Base-by-base conservation (phyloP, 2,113 vertebrate genomes). In the Leptocoma aspasia region DNA sequence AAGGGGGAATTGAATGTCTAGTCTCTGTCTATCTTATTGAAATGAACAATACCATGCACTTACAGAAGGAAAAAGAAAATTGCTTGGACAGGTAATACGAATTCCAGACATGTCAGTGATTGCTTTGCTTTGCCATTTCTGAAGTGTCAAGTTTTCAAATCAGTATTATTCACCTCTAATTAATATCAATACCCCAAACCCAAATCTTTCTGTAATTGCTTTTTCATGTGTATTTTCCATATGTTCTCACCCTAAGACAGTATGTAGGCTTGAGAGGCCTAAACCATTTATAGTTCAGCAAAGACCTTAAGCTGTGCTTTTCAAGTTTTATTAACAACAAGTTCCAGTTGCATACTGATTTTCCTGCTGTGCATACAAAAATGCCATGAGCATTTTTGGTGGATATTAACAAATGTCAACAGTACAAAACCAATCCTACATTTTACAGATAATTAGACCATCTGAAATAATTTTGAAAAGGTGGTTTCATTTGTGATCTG, bases 251-350 rank as follows among this genome's bases (percentile, higher is more conserved):
- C 71, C 65, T 92, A 82, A 89, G 88, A 96, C 65, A 63, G 49
- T 63, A 82, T 30, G 59, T 59, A 96, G 84, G 78, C 57, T 81
- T 90, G 72, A 95, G 86, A 92, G 70, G 68, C 59, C 89, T 89
- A 90, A 97, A 92, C 72, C 89, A 83, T 94, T 97, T 96, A 91
- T 76, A 94, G 92, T 66, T 95, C 86, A 96, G 85, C 75, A 90
- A 95, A 94, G 94, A 97, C 94, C 71, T 94, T 97, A 96, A 97
- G 91, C 94, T 93, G 85, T 94, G 84, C 92, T 96, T 97, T 97
- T 97, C 95, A 96, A 93, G 44, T 96, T 97, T 97, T 95, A 97
- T 97, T 97, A 97, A 94, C 89, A 96, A 97, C 82, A 95, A 96
- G 70, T 86, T 94, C 92, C 65, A 92, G 80, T 95, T 97, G 82